Evolutionary conservation across 1,140 invertebrate genomes (phyloP), one percentile per base, ranked within the genome.

Genomic region (Drosophila murphyi): DNA sequence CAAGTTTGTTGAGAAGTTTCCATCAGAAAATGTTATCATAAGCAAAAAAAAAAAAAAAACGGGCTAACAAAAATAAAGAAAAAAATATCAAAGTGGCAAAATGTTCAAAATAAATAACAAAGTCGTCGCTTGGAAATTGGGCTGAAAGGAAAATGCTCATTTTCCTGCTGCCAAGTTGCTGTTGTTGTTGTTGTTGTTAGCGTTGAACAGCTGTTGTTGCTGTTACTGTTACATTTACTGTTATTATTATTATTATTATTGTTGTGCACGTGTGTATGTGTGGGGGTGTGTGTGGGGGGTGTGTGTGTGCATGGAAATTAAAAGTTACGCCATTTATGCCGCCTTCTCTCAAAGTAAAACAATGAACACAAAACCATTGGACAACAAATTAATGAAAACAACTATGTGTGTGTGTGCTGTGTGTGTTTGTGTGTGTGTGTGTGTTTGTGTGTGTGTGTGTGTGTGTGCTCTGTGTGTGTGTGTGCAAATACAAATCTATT

Each of bases 141-240:
- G 65, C 5, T 6, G 32, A 32, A 54, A 34, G 20, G 2, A 35
- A 47, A 43, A 20, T 62, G 62, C 31, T 62, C 47, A 43, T 74
- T 59, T 62, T 7, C 45, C 50, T 43, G 39, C 35, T 39, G 45
- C 39, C 51, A 54, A 54, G 51, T 41, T 48, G 31, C 5, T 61
- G 39, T 20, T 43, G 52, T 20, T 57, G 51, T 31, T 48, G 37
- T 47, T 54, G 10, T 31, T 62, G 50, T 20, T 55, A 41, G n/a
- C 48, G 50, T 8, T 70, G 56, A 61, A 76, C 77, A 78, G 71
- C 74, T 86, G 82, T 72, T 72, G 71, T 78, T 75, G 67, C 45
- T 56, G 10, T 74, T 56, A 55, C 51, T 63, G 34, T 59, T 52
- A 32, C 29, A 34, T 3, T 54, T 54, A 54, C 35, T 61, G 28